Conservation (phyloP, 2,797 vertebrate genomes). For the Manis crassicaudata region DNA sequence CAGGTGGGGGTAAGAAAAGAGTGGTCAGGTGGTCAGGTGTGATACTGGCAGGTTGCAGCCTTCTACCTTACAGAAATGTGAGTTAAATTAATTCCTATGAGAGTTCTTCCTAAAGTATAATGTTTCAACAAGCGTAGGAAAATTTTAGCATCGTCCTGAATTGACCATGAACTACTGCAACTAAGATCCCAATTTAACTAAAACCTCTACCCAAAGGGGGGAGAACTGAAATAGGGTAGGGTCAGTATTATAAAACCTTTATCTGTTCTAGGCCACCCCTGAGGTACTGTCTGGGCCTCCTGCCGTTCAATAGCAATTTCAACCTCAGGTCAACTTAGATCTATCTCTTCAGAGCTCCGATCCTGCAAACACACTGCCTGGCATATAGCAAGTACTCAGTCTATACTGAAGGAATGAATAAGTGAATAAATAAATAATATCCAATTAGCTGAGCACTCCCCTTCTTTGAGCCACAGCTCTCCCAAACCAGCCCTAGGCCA, state of each 20-base stretch:
- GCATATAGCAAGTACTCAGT: background rate
- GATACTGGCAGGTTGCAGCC: background rate
- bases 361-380: background rate
- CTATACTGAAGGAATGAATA: background rate
- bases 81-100: background rate
- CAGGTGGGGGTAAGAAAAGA: background rate
- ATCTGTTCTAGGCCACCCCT: background rate
- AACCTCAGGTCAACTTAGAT: background rate
- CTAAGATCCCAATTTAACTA: background rate
- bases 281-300: background rate
- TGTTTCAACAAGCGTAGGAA: background rate
- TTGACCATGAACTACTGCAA: background rate
- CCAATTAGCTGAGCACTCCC: background rate
- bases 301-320: background rate
- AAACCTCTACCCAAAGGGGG: background rate
- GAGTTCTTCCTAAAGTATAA: constrained; percentile 17
- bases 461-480: background rate
- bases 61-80: background rate
- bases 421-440: background rate
- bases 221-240: background rate
- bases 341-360: background rate
- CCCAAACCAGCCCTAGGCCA: background rate
- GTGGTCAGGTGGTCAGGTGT: background rate
- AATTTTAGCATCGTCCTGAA: background rate
- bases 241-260: background rate